Percentiles rank a stretch among this genome's conserved stretches.
Evolutionary conservation across 2,797 vertebrate genomes (phyloP).

Genomic region (Smutsia gigantea): DNA sequence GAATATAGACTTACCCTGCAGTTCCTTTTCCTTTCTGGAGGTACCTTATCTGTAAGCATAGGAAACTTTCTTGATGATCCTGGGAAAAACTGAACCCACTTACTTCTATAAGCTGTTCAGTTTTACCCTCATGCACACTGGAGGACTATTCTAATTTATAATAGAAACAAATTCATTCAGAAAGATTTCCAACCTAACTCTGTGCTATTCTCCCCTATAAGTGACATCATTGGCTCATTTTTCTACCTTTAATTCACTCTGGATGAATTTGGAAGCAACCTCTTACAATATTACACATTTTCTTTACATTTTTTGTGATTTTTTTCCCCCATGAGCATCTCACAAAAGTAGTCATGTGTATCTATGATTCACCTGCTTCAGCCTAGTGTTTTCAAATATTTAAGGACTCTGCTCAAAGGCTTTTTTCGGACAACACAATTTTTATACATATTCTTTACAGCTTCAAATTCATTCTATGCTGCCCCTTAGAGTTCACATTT

Average conservation of each 20-base stretch:
- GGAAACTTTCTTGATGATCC: background rate
- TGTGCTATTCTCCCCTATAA: background rate
- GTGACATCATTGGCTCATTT: background rate
- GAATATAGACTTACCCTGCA: background rate
- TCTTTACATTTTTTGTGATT: background rate
- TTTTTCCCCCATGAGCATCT: background rate
- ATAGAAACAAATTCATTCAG: background rate
- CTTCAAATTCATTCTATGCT: slow-evolving; percentile 30
- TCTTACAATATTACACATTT: background rate
- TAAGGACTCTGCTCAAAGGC: background rate
- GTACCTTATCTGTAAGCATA: background rate
- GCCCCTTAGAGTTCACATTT: slow-evolving; percentile 18
- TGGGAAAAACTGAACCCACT: background rate
- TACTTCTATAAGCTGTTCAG: background rate
- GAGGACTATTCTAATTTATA: background rate
- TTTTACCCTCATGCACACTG: background rate
- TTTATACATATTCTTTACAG: background rate
- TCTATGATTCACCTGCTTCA: slow-evolving; percentile 9
- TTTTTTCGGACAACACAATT: background rate
- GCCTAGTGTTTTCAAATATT: slow-evolving; percentile 51
- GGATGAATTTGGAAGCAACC: background rate
- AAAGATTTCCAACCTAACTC: background rate
- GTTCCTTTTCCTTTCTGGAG: background rate
- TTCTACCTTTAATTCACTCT: slow-evolving; percentile 27
- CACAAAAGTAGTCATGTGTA: background rate